Base-by-base conservation (phyloP, 2,888 invertebrate species). In the Oegoconia quadripuncta region DNA sequence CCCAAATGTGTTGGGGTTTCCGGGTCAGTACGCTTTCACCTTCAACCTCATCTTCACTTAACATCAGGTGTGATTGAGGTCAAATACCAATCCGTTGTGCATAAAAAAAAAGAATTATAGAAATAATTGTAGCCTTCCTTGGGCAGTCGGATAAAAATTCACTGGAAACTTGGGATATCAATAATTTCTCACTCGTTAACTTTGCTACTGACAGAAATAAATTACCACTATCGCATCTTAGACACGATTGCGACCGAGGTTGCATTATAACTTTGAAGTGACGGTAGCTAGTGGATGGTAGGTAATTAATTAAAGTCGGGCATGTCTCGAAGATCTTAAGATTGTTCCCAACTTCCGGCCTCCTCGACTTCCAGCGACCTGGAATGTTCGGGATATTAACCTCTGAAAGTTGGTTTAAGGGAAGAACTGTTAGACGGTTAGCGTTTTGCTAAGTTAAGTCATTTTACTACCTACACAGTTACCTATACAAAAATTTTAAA, bases 311-410 rank as follows among this genome's bases (percentile, higher is more conserved):
- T 37, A 37, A 72, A 64, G 57, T 50, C 48, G 50, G 61, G 61
- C 59, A 57, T 61, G 59, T 60, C 63, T 64, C 55, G 61, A 54
- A 62, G 59, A 64, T 73, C 70, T 73, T 64, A 57, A 71, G 68
- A 81, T 79, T 76, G 77, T 74, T 73, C 64, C 51, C 54, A 68
- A 69, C 70, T 75, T 74, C 73, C 68, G 59, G 68, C 67, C 68
- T 64, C 62, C 69, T 64, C 55, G 57, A 67, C 70, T 76, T 68
- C 63, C 68, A 60, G 54, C 63, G 67, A 68, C 66, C 70, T 67
- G 71, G 72, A 74, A 79, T 77, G 70, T 65, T 66, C 61, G 59
- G 52, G 65, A 67, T 74, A 75, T 73, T 73, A 74, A 70, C 66
- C 60, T 53, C 49, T 29, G 34, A 32, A 32, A 17, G 11, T 13